Evolutionary conservation across 2,797 vertebrate genomes (phyloP).

Genomic region (Chelon labrosus): DNA sequence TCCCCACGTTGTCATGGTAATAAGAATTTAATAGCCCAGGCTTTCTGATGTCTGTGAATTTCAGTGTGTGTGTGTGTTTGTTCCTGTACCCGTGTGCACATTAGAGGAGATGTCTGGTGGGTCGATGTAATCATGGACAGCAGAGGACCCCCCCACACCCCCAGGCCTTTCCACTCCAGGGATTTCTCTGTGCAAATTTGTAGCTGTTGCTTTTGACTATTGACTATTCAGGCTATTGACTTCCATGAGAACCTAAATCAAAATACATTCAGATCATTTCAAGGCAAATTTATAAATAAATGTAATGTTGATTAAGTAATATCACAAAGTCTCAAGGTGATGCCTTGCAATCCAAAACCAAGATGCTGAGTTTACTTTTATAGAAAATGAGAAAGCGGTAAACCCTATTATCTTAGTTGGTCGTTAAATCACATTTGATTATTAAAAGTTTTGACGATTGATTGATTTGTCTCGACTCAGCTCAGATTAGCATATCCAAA

Average conservation of each 20-base stretch:
- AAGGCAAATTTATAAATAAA: no score
- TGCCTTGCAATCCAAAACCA: no score
- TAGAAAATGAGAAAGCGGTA: neutral
- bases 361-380: no score
- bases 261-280: conserved; percentile 24
- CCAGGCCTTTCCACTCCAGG: conserved; percentile 4
- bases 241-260: conserved; percentile 20
- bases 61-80: conserved; percentile 6
- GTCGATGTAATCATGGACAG: conserved; percentile 30
- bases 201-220: conserved; percentile 31
- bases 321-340: neutral
- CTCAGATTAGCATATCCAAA: neutral
- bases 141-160: neutral
- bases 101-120: conserved; percentile 25
- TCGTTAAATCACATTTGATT: neutral
- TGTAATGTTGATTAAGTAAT: neutral
- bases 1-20: conserved; percentile 44
- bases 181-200: conserved; percentile 42
- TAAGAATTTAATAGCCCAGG: conserved; percentile 45
- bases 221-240: conserved; percentile 26
- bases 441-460: neutral
- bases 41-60: conserved; percentile 28
- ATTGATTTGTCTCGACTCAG: neutral
- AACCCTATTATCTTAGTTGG: neutral
- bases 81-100: conserved; percentile 19